Base-by-base conservation (phyloP, 2,113 vertebrate genomes). In the Tricholaema leucomelas region DNA sequence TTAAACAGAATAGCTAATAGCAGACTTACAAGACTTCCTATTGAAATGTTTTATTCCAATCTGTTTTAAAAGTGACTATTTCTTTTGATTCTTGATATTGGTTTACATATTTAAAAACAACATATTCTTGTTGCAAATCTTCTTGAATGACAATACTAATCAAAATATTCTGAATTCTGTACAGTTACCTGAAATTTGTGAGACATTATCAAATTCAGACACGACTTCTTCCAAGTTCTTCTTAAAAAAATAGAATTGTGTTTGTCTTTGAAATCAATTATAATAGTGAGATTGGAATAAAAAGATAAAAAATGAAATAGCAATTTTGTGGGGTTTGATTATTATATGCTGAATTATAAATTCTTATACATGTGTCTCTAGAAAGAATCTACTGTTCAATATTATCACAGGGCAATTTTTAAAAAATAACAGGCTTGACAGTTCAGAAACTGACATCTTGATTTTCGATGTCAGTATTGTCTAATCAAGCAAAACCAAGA, bases 31-130 rank as follows among this genome's bases (percentile, higher is more conserved):
- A 72, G 9, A 15, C 20, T 87, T 52, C 12, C 5, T 54, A 27
- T 25, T 87, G 28, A 50, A 60, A 5, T 15, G 4, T 23, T 60
- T 94, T 81, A 12, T 55, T 8, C 12, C n/a, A 31, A 23, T 59
- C 6, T 1, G 0, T 30, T 77, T 30, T 21, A 63, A 54, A 90
- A 75, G 5, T 36, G 1, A n/a, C 5, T 61, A 6, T 7, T 35
- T 20, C 7, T 75, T 77, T 87, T 64, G 8, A 8, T 27, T 5
- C 3, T 3, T 40, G 6, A 25, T 31, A 35, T 4, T 21, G 3
- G 54, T 9, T 27, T 54, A 12, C 13, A n/a, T 55, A 19, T 40
- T 44, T 55, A 7, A 48, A 87, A 28, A 14, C 4, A 56, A n/a
- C 4, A 28, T 3, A 70, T 2, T 56, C 13, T 6, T 38, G 4